These are phyloP conservation scores for Gorsachius goisagi DNA, from an alignment of 2,113 vertebrate species.

Conservation along the genomic window DNA sequence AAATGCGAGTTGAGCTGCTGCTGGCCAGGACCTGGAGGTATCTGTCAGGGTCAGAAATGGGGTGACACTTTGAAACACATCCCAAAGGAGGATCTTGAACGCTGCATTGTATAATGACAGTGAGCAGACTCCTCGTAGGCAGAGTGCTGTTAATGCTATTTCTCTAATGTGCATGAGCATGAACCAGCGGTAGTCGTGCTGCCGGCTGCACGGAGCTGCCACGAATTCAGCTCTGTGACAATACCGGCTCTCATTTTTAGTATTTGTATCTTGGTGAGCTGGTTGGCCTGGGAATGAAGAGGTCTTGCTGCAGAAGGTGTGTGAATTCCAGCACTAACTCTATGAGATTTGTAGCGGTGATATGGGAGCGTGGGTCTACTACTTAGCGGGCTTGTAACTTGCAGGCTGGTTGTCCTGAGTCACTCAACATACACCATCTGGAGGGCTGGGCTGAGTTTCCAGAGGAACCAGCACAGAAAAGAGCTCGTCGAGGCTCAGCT, in stretches of 20 bases:
- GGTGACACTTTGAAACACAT: neutral
- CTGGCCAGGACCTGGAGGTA: conserved; percentile 8
- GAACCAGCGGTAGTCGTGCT: neutral
- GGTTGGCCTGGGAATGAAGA: neutral
- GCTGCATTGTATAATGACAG: neutral
- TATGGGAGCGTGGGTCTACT: neutral
- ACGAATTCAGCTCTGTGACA: neutral
- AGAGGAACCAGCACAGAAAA: conserved; percentile 47
- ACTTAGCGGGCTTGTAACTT: neutral
- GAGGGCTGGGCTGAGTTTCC: conserved; percentile 48
- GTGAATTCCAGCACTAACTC: neutral
- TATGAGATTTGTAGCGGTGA: neutral
- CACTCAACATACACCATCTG: neutral
- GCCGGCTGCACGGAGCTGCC: neutral
- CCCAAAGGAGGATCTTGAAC: neutral
- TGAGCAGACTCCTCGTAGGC: neutral
- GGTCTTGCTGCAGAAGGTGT: neutral
- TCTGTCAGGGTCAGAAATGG: neutral
- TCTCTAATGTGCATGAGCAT: neutral
- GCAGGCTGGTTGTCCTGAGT: neutral
- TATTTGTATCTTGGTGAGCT: neutral
- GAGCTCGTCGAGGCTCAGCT: neutral
- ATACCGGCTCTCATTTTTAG: neutral
- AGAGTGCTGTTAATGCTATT: neutral
- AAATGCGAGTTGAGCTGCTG: conserved; percentile 29